These are phyloP conservation scores for Eristalinus aeneus DNA, from an alignment of 2,888 invertebrate species.

Conservation along the genomic window DNA sequence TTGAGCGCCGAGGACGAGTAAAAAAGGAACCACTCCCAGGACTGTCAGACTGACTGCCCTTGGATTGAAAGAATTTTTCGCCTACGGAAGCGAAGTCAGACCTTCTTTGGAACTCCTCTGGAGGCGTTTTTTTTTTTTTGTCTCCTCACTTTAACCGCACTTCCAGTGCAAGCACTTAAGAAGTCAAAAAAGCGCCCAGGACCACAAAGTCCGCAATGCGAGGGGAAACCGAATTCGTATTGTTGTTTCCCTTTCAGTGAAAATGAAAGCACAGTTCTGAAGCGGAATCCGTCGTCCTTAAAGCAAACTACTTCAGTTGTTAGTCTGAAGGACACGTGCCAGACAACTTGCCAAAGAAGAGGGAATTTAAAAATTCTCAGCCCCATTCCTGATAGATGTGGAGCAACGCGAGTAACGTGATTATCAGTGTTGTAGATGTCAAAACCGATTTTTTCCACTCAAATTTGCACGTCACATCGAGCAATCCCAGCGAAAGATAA, in stretches of 20 bases:
- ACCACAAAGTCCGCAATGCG: slow-evolving; percentile 62
- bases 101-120: neutral
- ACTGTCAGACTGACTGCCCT: neutral
- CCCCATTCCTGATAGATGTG: slow-evolving; percentile 31
- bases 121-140: neutral
- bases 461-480: neutral
- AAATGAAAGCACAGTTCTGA: slow-evolving; percentile 8
- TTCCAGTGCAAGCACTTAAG: slow-evolving; percentile 64
- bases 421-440: slow-evolving; percentile 44
- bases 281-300: slow-evolving; percentile 30
- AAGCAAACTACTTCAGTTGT: slow-evolving; percentile 47
- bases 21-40: neutral
- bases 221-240: slow-evolving; percentile 50
- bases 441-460: neutral
- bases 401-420: slow-evolving; percentile 59
- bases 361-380: slow-evolving; percentile 42
- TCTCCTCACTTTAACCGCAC: slow-evolving; percentile 33
- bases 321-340: slow-evolving; percentile 51
- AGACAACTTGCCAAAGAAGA: neutral
- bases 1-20: neutral
- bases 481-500: neutral
- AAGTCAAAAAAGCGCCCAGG: neutral
- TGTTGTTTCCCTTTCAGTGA: slow-evolving; percentile 37
- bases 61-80: neutral
- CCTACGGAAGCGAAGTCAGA: slow-evolving; percentile 6